Percentiles rank a stretch among this genome's conserved stretches.
Evolutionary conservation across 2,797 vertebrate genomes (phyloP).

Genomic region (Phataginus tricuspis): DNA sequence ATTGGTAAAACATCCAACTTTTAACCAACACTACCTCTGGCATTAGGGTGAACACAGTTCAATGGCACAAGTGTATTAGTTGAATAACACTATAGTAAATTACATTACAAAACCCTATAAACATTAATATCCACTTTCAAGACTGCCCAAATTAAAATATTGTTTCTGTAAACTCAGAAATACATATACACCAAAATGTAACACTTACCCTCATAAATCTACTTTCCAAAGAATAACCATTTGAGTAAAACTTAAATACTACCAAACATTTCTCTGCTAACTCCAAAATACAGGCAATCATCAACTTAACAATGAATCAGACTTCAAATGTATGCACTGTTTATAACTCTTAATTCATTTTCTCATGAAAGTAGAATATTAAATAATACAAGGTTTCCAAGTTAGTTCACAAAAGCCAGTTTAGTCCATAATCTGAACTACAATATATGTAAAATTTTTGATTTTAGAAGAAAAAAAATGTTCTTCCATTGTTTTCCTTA

Average conservation of each 20-base stretch:
- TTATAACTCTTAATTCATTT: not conserved
- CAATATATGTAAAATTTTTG: conserved; percentile 8
- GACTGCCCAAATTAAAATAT: not conserved
- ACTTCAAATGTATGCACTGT: not conserved
- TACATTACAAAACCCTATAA: not conserved
- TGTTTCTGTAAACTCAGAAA: conserved; percentile 31
- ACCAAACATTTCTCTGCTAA: conserved; percentile 21
- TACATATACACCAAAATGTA: not conserved
- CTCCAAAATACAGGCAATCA: not conserved
- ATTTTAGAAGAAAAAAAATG: not conserved
- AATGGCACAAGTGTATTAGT: not conserved
- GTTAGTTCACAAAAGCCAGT: not conserved
- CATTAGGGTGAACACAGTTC: not conserved
- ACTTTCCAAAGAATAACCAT: not conserved
- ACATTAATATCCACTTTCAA: conserved; percentile 3
- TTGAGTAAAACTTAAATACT: conserved; percentile 15
- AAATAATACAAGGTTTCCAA: not conserved
- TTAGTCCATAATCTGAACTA: not conserved
- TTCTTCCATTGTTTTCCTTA: conserved; percentile 21
- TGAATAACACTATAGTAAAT: not conserved
- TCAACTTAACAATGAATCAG: not conserved
- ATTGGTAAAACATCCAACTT: not conserved
- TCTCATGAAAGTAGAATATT: not conserved
- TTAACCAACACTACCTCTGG: not conserved
- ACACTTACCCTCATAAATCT: not conserved